Evolutionary conservation across 2,888 invertebrate species (phyloP).

Genomic region (Coleophora deauratella): DNA sequence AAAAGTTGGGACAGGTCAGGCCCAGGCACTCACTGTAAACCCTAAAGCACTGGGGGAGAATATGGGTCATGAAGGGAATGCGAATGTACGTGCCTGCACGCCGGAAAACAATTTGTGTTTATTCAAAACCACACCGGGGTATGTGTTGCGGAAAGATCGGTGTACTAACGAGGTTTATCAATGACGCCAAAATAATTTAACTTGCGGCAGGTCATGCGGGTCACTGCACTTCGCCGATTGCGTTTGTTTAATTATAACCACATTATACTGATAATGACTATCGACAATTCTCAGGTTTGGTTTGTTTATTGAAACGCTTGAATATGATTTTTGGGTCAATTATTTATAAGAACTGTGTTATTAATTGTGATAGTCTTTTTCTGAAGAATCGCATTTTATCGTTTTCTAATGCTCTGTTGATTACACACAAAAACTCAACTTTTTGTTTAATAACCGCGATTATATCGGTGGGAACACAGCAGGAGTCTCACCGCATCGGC

Average conservation of each 20-base stretch:
- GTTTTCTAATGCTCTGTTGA: constrained; percentile 32
- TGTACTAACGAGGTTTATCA: constrained; percentile 34
- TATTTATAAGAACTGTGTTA: background rate
- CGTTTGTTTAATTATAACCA: background rate
- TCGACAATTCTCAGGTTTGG: too few relatives aligned
- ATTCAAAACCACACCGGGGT: constrained; percentile 27
- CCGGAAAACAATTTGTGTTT: constrained; percentile 37
- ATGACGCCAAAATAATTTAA: constrained; percentile 31
- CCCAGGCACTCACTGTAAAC: constrained; percentile 55
- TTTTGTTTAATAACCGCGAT: constrained; percentile 38
- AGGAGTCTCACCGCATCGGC: constrained; percentile 51
- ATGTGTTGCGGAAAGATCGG: constrained; percentile 24
- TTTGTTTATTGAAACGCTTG: too few relatives aligned
- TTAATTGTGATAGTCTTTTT: constrained; percentile 18
- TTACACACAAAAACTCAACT: constrained; percentile 30
- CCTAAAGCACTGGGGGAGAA: constrained; percentile 64
- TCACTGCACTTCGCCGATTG: constrained; percentile 43
- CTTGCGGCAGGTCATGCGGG: constrained; percentile 61
- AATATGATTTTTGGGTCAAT: too few relatives aligned
- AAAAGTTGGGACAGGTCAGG: constrained; percentile 58
- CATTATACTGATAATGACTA: too few relatives aligned
- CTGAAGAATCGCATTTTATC: constrained; percentile 23
- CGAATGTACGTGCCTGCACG: constrained; percentile 31
- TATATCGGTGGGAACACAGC: constrained; percentile 58
- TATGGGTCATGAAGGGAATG: constrained; percentile 60